A percentile compares a stretch with the other conserved stretches of the same genome.
Conservation (phyloP, 2,888 invertebrate genomes). For the Stratiomys singularior region DNA sequence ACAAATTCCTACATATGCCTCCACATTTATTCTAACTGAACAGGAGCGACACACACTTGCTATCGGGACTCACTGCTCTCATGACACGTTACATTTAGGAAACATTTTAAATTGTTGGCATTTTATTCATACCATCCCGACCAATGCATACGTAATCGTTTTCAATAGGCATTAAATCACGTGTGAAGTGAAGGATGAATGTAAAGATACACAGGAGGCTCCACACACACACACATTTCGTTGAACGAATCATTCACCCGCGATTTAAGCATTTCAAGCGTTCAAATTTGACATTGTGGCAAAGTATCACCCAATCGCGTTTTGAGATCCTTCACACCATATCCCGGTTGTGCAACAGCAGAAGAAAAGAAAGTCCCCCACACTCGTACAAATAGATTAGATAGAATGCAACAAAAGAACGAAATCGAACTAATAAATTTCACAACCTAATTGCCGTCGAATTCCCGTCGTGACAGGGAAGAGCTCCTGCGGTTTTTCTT, state of each 20-base stretch:
- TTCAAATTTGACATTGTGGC: slow-evolving; percentile 34
- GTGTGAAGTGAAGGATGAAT: slow-evolving; percentile 41
- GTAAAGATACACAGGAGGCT: not conserved
- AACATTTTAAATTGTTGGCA: slow-evolving; percentile 33
- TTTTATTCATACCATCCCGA: slow-evolving; percentile 29
- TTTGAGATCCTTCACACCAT: not conserved
- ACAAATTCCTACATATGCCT: too few relatives aligned
- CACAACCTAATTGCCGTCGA: slow-evolving; percentile 44
- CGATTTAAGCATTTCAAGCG: not conserved
- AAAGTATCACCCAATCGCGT: slow-evolving; percentile 31
- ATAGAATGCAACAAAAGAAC: not conserved
- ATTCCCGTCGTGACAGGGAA: slow-evolving; percentile 34
- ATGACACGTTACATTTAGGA: slow-evolving; percentile 29
- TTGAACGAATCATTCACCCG: not conserved
- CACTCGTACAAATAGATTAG: not conserved
- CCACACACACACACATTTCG: not conserved
- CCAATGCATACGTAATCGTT: slow-evolving; percentile 32
- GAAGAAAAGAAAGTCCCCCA: not conserved
- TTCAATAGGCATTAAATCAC: slow-evolving; percentile 44
- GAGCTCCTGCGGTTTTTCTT: slow-evolving; percentile 32
- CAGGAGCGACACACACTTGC: slow-evolving; percentile 21
- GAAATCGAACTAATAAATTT: slow-evolving; percentile 40
- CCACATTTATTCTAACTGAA: too few relatives aligned
- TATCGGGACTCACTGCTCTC: not conserved
- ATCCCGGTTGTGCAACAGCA: not conserved